phyloP scores from a whole-genome alignment of 2,113 vertebrate genomes.

The Centrocercus urophasianus region DNA sequence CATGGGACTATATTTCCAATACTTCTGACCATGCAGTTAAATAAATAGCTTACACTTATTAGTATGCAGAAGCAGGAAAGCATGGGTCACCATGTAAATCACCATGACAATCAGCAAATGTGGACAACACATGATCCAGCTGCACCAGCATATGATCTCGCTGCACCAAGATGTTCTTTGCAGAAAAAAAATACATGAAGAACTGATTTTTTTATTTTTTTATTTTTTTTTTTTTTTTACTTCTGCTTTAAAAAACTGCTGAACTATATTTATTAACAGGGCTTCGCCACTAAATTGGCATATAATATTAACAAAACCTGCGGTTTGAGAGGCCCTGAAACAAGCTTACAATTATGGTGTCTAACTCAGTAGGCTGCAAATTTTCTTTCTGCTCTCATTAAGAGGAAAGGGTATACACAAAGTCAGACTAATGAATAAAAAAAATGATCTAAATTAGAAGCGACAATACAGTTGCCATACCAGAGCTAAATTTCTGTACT shows the following conservation, averaged over 20 bases:
- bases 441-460: slow-evolving; percentile 63
- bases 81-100: slow-evolving; percentile 42
- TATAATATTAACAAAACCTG: slow-evolving; percentile 61
- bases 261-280: slow-evolving; percentile 20
- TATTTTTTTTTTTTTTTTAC: slow-evolving; percentile 21
- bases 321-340: slow-evolving; percentile 49
- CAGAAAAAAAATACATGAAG: neutral
- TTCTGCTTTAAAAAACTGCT: slow-evolving; percentile 29
- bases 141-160: neutral
- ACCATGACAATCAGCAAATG: slow-evolving; percentile 9
- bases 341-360: slow-evolving; percentile 46
- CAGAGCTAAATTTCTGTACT: slow-evolving; percentile 44
- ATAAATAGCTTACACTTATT: neutral
- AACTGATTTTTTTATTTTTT: neutral
- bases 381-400: slow-evolving; percentile 69
- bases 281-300: slow-evolving; percentile 55
- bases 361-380: slow-evolving; percentile 59
- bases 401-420: slow-evolving; percentile 33
- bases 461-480: slow-evolving; percentile 40
- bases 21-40: neutral
- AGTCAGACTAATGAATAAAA: slow-evolving; percentile 63
- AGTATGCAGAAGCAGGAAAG: neutral
- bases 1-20: neutral
- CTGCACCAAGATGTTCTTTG: neutral
- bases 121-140: slow-evolving; percentile 27